A percentile compares a stretch with the other conserved stretches of the same genome.
Conservation (phyloP, 2,113 vertebrate genomes). For the Phylloscopus whistleri region DNA sequence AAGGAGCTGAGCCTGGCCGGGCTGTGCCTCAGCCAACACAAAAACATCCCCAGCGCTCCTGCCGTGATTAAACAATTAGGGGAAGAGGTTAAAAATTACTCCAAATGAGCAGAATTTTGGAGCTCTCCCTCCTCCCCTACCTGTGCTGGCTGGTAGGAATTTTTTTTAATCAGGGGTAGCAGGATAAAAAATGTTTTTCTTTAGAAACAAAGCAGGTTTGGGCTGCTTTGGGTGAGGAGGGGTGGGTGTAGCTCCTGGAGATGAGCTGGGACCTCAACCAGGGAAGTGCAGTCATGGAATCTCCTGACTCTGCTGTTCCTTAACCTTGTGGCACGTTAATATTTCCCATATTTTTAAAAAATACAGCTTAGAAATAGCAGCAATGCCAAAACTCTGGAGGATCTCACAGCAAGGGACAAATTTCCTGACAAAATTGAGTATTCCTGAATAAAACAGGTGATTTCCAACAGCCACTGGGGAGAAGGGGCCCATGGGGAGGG, state of each 20-base stretch:
- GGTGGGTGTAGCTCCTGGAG: neutral
- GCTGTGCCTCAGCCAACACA: neutral
- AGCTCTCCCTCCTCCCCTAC: conserved; percentile 19
- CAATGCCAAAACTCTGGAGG: neutral
- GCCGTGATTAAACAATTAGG: conserved; percentile 60
- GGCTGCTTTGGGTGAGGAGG: neutral
- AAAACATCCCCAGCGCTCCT: neutral
- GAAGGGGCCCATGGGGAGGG: neutral
- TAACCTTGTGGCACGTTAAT: neutral
- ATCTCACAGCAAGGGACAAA: neutral
- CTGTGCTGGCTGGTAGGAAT: neutral
- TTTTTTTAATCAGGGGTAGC: neutral
- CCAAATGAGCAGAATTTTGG: neutral
- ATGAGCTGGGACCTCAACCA: neutral
- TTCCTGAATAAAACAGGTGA: neutral
- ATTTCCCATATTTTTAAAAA: neutral
- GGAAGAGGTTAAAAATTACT: conserved; percentile 40
- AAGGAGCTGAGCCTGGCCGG: conserved; percentile 3
- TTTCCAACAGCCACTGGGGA: neutral
- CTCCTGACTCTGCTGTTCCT: neutral
- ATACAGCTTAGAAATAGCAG: neutral
- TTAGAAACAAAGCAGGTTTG: neutral
- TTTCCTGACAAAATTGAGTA: neutral
- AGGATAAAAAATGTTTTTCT: neutral
- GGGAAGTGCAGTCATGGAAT: neutral